Conservation (phyloP, 92 coral and sea anemone genomes). For the Porites divaricata region DNA sequence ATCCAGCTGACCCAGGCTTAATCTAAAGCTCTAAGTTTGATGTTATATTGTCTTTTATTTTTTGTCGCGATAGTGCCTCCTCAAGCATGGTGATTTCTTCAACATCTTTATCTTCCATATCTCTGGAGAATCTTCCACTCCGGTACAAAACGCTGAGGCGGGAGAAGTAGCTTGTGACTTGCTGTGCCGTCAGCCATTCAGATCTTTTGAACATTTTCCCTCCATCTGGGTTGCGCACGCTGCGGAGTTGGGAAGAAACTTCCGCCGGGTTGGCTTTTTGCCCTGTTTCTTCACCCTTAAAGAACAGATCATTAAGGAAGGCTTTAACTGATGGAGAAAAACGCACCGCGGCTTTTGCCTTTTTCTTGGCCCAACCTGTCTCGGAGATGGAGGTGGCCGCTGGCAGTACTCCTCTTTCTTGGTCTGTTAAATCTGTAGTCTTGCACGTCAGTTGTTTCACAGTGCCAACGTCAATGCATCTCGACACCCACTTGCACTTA, state of each 20-base stretch:
- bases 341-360: conserved; percentile 5
- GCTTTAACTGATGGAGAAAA: conserved; percentile 16
- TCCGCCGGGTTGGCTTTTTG: conserved; percentile 27
- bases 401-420: not conserved
- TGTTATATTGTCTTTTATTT: too few species aligned
- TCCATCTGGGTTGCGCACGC: conserved; percentile 2
- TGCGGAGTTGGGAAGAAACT: conserved; percentile 14
- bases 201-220: conserved; percentile 16
- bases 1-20: too few species aligned
- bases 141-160: conserved; percentile 16
- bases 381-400: conserved; percentile 14
- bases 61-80: not conserved
- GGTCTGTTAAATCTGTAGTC: too few species aligned
- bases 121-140: conserved; percentile 13
- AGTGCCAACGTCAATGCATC: too few species aligned
- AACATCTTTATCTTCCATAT: too few species aligned
- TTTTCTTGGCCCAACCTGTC: conserved; percentile 28
- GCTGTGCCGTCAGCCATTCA: conserved; percentile 27
- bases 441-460: too few species aligned
- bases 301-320: conserved; percentile 1
- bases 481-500: too few species aligned
- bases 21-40: too few species aligned
- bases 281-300: conserved; percentile 28
- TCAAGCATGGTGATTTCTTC: conserved; percentile 12
- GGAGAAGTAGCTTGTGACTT: conserved; percentile 30